Percentiles rank a stretch among this genome's conserved stretches.
These are phyloP conservation scores for Mystacides longicornis DNA, from an alignment of 2,888 invertebrate genomes.

Conservation along the genomic window DNA sequence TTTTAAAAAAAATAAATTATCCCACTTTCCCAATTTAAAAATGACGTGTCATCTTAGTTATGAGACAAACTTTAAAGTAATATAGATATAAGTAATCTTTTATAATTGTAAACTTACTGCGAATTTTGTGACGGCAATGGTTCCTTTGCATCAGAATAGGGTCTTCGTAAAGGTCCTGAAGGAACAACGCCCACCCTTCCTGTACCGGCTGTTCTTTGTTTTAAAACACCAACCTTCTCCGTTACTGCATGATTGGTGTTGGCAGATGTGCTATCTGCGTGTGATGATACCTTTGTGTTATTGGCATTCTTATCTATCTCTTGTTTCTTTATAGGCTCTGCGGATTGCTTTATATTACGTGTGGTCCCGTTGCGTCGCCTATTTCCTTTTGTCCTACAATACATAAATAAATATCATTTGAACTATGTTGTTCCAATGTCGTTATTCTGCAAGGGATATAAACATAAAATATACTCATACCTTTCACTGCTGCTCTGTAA, in stretches of 20 bases:
- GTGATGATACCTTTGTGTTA: not conserved
- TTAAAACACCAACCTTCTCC: not conserved
- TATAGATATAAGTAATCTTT: too few relatives aligned
- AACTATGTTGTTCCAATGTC: not conserved
- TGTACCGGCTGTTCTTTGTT: not conserved
- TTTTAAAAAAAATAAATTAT: too few relatives aligned
- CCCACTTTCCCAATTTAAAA: too few relatives aligned
- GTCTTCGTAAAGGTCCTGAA: not conserved
- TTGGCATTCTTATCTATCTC: slow-evolving; percentile 14
- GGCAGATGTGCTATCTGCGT: not conserved
- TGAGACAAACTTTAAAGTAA: too few relatives aligned
- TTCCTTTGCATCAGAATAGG: not conserved
- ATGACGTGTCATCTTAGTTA: too few relatives aligned
- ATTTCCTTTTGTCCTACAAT: slow-evolving; percentile 6
- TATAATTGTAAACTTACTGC: too few relatives aligned
- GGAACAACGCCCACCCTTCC: not conserved
- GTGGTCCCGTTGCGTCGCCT: slow-evolving; percentile 18
- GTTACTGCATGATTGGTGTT: not conserved
- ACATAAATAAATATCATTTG: not conserved
- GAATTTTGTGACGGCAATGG: too few relatives aligned
- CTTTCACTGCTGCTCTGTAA: slow-evolving; percentile 33
- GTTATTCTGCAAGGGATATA: not conserved
- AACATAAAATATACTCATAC: slow-evolving; percentile 26
- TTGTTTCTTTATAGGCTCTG: not conserved
- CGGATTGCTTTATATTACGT: not conserved